Percentiles rank a stretch among this genome's conserved stretches.
These are phyloP conservation scores for Nipponia nippon DNA, from an alignment of 2,113 vertebrate species.

Conservation along the genomic window DNA sequence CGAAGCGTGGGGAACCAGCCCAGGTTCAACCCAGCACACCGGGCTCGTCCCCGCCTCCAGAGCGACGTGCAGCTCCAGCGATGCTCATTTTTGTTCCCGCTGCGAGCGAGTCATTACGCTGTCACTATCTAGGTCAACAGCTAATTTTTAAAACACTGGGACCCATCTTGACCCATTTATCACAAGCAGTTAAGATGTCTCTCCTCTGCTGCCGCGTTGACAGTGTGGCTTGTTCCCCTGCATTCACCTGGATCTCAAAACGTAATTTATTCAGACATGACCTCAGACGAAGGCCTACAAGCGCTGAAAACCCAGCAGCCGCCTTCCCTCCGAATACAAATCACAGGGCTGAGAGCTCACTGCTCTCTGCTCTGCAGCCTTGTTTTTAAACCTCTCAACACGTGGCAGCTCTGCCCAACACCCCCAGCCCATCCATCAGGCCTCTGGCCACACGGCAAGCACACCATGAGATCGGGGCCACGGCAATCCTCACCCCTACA, in stretches of 20 bases:
- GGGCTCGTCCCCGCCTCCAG: background rate
- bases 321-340: background rate
- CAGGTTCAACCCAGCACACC: background rate
- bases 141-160: constrained; percentile 26
- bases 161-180: constrained; percentile 52
- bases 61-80: accelerated
- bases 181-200: background rate
- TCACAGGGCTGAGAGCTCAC: background rate
- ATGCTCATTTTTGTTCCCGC: background rate
- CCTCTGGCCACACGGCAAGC: accelerated
- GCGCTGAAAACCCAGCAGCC: background rate
- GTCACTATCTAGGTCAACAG: constrained; percentile 44
- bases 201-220: accelerated
- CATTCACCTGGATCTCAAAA: background rate
- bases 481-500: background rate
- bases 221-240: accelerated
- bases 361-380: background rate
- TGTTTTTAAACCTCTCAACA: background rate
- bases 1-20: accelerated
- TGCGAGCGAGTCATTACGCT: background rate
- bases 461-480: accelerated
- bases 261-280: background rate
- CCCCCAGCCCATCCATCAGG: background rate
- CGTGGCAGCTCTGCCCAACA: accelerated
- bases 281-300: background rate